Evolutionary conservation across 2,888 invertebrate species (phyloP), one percentile per base, ranked within the genome.

Genomic region (Mellilla xanthometata): DNA sequence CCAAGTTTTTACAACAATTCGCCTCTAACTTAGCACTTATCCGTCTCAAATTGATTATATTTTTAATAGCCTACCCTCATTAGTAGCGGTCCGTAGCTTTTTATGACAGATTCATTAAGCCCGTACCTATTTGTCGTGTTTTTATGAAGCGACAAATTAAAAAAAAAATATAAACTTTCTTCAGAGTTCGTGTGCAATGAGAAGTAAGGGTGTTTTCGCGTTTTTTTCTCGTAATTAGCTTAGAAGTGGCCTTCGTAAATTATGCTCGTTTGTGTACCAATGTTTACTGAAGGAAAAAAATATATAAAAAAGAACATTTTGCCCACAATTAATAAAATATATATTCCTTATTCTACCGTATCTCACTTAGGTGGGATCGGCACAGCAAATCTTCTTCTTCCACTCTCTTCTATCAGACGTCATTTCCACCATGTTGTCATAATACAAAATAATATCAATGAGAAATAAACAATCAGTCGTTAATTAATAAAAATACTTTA

Each of bases 21-120:
- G 29, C 40, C 49, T 52, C 39, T 41, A 47, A 44, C 40, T 45
- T 45, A 47, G 49, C 35, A 49, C 39, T 47, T 49, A 34, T 48
- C 40, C 45, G 47, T 52, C 52, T 56, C 56, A 61, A 67, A 68
- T 70, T 70, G 68, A 74, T 72, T 70, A 64, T 65, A 54, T 60
- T 68, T 67, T 66, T 68, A 70, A 71, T 69, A 68, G 66, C 65
- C 62, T 55, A 65, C 69, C 72, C 69, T 79, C 73, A 73, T 77
- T 77, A 81, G 78, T 59, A 56, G 48, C 56, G 72, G 60, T 61
- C 58, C 63, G 68, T 72, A 65, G 72, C 68, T 73, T 78, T 76
- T 77, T 75, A 79, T 71, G 75, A 76, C 69, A 65, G 66, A 68
- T 69, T 71, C 73, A 71, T 73, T 73, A 69, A 66, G 65, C 56